Percentiles rank a stretch among this genome's conserved stretches.
These are phyloP conservation scores for Eulemur rufifrons DNA, from an alignment of 2,113 vertebrate genomes.

Conservation along the genomic window DNA sequence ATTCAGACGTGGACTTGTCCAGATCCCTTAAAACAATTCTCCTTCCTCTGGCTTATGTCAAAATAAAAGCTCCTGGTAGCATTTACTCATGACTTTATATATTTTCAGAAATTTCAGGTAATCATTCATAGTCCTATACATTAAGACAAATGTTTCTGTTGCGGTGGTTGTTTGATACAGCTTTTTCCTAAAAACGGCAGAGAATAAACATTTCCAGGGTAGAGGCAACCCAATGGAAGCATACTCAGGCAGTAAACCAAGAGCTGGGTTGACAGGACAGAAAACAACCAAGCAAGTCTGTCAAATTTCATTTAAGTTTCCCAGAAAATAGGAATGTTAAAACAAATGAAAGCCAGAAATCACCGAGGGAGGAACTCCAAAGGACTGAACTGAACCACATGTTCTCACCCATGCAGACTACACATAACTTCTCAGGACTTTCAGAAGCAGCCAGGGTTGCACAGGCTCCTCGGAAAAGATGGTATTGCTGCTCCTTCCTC, in stretches of 20 bases:
- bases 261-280: not conserved
- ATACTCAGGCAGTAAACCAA: not conserved
- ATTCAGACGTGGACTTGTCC: conserved; percentile 18
- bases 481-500: not conserved
- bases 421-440: not conserved
- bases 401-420: not conserved
- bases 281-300: conserved; percentile 14
- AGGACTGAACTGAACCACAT: not conserved
- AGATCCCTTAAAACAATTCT: conserved; percentile 58
- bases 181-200: not conserved
- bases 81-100: conserved; percentile 30
- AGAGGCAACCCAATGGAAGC: not conserved
- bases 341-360: not conserved
- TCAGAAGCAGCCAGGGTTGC: not conserved
- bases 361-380: not conserved
- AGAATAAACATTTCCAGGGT: not conserved
- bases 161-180: not conserved
- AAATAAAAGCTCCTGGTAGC: conserved; percentile 53
- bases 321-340: not conserved
- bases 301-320: conserved; percentile 28
- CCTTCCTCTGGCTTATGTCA: conserved; percentile 50
- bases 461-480: not conserved
- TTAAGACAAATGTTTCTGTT: not conserved
- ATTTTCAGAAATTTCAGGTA: conserved; percentile 39
- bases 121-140: not conserved